Evolutionary conservation across 1,140 invertebrate genomes (phyloP).

Genomic region (Bathynomus jamesi): DNA sequence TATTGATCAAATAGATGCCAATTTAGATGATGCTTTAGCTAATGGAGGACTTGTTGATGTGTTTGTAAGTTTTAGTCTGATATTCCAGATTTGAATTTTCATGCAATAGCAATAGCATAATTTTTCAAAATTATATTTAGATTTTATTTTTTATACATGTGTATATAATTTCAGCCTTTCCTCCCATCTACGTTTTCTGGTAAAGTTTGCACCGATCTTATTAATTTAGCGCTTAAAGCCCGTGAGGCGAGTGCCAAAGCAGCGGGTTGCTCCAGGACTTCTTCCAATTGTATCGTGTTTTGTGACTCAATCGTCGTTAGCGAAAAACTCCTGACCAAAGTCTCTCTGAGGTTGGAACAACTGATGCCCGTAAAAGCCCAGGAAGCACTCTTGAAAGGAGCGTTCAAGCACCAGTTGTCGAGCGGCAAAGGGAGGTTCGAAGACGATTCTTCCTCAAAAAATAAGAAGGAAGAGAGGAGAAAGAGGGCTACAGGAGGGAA

Average conservation of each 20-base stretch:
- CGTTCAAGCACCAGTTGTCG: not conserved
- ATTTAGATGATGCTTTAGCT: constrained; percentile 72
- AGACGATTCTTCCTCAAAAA: constrained; percentile 53
- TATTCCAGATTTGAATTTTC: not conserved
- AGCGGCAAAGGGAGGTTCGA: constrained; percentile 39
- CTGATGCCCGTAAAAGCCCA: not conserved
- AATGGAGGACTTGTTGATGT: constrained; percentile 72
- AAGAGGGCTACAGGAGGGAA: constrained; percentile 80
- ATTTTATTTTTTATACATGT: not conserved
- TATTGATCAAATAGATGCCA: constrained; percentile 67
- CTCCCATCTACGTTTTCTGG: not conserved
- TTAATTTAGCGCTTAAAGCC: not conserved
- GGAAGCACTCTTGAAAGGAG: not conserved
- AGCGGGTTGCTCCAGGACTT: not conserved
- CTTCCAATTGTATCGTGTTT: not conserved
- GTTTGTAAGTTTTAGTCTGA: constrained; percentile 26
- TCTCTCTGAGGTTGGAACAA: not conserved
- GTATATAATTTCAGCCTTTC: not conserved
- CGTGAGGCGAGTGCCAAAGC: not conserved
- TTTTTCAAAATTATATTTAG: constrained; percentile 18
- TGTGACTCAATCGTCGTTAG: not conserved
- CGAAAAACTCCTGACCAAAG: not conserved
- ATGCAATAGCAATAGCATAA: too few relatives aligned
- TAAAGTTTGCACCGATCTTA: not conserved
- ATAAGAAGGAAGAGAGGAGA: constrained; percentile 74